Percentiles rank a stretch among this genome's conserved stretches.
Evolutionary conservation across 2,888 invertebrate genomes (phyloP).

Genomic region (Drosophila borealis): DNA sequence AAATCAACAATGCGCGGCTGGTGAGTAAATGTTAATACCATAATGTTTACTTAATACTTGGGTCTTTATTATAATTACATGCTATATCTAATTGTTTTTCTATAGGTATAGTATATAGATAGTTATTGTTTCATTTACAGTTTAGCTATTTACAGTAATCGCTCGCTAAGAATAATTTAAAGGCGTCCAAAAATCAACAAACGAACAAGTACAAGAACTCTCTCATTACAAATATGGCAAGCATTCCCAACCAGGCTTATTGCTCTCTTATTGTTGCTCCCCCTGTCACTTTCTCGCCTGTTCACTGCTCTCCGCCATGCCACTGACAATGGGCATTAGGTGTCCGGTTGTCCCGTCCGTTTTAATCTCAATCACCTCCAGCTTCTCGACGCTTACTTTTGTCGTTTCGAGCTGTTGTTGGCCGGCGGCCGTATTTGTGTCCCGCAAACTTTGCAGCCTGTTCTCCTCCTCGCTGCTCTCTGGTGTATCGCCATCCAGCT

Average conservation of each 20-base stretch:
- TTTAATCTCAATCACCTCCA: slow-evolving; percentile 85
- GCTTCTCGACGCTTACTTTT: slow-evolving; percentile 83
- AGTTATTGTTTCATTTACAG: slow-evolving; percentile 53
- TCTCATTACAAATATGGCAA: slow-evolving; percentile 77
- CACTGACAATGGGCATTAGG: slow-evolving; percentile 76
- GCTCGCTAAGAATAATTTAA: slow-evolving; percentile 74
- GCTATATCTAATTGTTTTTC: slow-evolving; percentile 33
- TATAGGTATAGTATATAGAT: slow-evolving; percentile 50
- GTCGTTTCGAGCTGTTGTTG: slow-evolving; percentile 58
- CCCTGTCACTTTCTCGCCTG: slow-evolving; percentile 16
- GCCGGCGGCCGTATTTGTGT: slow-evolving; percentile 46
- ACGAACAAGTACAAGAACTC: slow-evolving; percentile 48
- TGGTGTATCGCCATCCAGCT: slow-evolving; percentile 7
- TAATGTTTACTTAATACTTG: slow-evolving; percentile 63
- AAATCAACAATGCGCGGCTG: slow-evolving; percentile 45
- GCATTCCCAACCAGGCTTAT: slow-evolving; percentile 40
- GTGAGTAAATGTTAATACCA: slow-evolving; percentile 34
- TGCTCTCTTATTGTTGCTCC: slow-evolving; percentile 21
- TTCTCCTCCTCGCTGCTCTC: slow-evolving; percentile 46
- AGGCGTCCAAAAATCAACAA: slow-evolving; percentile 23
- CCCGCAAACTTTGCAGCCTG: slow-evolving; percentile 59
- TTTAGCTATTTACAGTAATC: slow-evolving; percentile 71
- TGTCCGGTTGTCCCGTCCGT: slow-evolving; percentile 84
- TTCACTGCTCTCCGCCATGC: slow-evolving; percentile 19
- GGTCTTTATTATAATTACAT: slow-evolving; percentile 54